Base-by-base conservation (phyloP, 92 coral and sea anemone genomes). In the Paramuricea clavata region DNA sequence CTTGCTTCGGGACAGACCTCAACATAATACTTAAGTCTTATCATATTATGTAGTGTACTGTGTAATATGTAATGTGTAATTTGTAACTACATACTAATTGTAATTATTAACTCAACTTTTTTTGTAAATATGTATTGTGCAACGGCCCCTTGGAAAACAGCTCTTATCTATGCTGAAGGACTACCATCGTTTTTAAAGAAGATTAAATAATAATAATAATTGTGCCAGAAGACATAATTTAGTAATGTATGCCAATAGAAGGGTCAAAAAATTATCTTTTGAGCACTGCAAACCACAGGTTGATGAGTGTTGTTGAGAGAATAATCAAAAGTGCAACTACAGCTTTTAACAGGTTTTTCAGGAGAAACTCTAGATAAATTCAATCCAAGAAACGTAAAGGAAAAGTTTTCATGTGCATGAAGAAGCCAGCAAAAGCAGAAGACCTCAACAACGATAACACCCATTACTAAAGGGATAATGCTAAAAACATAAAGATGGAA, bases 301-400 rank as follows among this genome's bases (percentile, higher is more conserved):
- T 82, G 77, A 31, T 27, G 57, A 50, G 59, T 39, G 36, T 41
- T 36, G 36, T 41, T 32, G 67, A 82, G 78, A 82, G 68, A 41
- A n/a, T 41, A 54, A 82, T 82, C 28, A 82, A 82, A 61, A 64
- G 86, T 81, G 78, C 86, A 32, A 81, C 86, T 36, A 81, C 86
- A 33, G 86, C 60, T 35, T 81, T 60, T 74, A 81, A 81, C 61
- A 62, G 86, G 73, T 81, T 57, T 54, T 59, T 59, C 32, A 78
- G 78, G 49, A 42, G 49, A 42, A 42, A 42, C 12, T 42, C 49
- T 42, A 42, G 49, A 76, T 76, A 50, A 21, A 49, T 76, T 47
- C 82, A 76, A 49, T 59, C 82, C 30, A 42, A 47, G 59, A 77
- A 39, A 47, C 33, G 39, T 67, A 27, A 50, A 16, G 72, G 57